Evolutionary conservation across 2,113 vertebrate species (phyloP).

Genomic region (Ailuropoda melanoleuca): DNA sequence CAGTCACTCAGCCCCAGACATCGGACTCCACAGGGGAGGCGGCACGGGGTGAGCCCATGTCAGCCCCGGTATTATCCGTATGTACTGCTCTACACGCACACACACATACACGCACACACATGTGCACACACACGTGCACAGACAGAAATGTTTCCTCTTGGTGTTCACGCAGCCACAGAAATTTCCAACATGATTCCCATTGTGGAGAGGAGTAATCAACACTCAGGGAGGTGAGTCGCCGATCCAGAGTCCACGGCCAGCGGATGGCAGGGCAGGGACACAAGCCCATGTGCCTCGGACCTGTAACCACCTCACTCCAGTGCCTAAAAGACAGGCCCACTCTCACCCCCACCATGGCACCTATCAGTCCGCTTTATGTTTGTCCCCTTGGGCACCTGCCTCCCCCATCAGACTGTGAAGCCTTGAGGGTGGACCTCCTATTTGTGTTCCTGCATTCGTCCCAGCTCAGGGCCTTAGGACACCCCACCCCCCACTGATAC

Average conservation of each 20-base stretch:
- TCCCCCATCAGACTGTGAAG: neutral
- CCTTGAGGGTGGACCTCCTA: neutral
- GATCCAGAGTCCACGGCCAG: too few relatives aligned
- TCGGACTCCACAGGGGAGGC: neutral
- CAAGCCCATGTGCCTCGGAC: neutral
- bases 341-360: neutral
- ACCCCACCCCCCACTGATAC: neutral
- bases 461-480: neutral
- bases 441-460: neutral
- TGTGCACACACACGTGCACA: accelerated
- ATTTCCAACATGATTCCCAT: neutral
- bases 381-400: neutral
- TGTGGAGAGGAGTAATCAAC: neutral
- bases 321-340: neutral
- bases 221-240: too few relatives aligned
- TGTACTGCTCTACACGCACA: too few relatives aligned
- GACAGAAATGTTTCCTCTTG: neutral
- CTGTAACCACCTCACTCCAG: neutral
- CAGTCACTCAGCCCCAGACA: neutral
- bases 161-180: neutral
- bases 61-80: too few relatives aligned
- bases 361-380: accelerated
- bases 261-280: neutral
- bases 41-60: neutral
- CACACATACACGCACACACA: neutral